Evolutionary conservation across 2,888 invertebrate genomes (phyloP).

Genomic region (Auanema sp.): DNA sequence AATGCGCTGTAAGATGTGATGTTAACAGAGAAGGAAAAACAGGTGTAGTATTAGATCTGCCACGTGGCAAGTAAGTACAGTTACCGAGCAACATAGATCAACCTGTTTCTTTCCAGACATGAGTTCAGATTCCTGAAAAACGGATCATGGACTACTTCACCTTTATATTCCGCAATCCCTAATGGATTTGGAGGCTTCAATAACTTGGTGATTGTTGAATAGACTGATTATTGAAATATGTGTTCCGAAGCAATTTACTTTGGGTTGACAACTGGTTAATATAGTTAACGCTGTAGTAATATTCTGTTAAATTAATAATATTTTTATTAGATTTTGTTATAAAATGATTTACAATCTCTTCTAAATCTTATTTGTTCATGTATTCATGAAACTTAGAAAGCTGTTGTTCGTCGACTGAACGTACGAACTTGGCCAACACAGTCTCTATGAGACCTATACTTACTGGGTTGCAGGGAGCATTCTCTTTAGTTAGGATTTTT

Average conservation of each 20-base stretch:
- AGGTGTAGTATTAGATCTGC: slow-evolving; percentile 49
- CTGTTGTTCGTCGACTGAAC: slow-evolving; percentile 14
- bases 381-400: slow-evolving; percentile 11
- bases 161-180: slow-evolving; percentile 34
- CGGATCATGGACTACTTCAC: slow-evolving; percentile 49
- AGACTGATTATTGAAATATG: slow-evolving; percentile 8
- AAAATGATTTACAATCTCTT: too few relatives aligned
- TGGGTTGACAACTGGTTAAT: too few relatives aligned
- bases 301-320: too few relatives aligned
- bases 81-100: not conserved
- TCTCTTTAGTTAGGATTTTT: not conserved
- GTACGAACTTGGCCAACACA: slow-evolving; percentile 10
- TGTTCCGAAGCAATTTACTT: too few relatives aligned
- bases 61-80: slow-evolving; percentile 37
- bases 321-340: too few relatives aligned
- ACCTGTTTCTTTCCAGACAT: slow-evolving; percentile 26
- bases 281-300: too few relatives aligned
- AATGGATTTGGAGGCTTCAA: slow-evolving; percentile 47
- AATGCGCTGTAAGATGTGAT: slow-evolving; percentile 51
- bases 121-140: slow-evolving; percentile 57
- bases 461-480: not conserved
- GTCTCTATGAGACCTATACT: slow-evolving; percentile 4
- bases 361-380: slow-evolving; percentile 2
- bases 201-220: slow-evolving; percentile 45
- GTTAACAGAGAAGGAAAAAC: slow-evolving; percentile 25